phyloP scores from a whole-genome alignment of 2,113 vertebrate species.

The Lichenostomus cassidix region DNA sequence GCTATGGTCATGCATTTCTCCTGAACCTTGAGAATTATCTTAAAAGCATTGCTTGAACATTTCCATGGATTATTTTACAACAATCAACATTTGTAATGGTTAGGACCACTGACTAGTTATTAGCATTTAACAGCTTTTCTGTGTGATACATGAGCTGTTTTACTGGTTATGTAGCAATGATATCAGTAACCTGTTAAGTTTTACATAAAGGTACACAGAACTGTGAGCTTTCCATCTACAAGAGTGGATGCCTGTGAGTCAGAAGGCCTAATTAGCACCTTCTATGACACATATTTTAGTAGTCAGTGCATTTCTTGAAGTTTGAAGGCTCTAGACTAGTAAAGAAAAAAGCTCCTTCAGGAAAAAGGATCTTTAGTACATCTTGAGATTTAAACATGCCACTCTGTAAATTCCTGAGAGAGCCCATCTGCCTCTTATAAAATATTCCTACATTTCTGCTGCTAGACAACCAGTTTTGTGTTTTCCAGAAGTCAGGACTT shows the following conservation, averaged over 20 bases:
- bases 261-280: not conserved
- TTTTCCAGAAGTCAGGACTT: not conserved
- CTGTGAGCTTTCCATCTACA: not conserved
- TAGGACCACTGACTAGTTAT: not conserved
- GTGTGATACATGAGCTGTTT: not conserved
- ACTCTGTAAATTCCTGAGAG: not conserved
- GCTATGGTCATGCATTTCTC: not conserved
- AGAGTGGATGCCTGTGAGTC: not conserved
- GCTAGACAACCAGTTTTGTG: not conserved
- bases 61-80: not conserved
- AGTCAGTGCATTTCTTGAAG: not conserved
- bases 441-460: not conserved
- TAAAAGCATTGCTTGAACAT: not conserved
- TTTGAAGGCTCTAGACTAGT: not conserved
- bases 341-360: not conserved
- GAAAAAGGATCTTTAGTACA: not conserved
- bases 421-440: not conserved
- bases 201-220: not conserved
- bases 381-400: not conserved
- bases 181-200: not conserved
- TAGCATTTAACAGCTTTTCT: not conserved
- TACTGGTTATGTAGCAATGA: not conserved
- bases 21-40: not conserved
- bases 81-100: not conserved
- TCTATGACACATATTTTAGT: not conserved